Conservation (phyloP, 1,140 invertebrate species). For the Heterodera carotae region DNA sequence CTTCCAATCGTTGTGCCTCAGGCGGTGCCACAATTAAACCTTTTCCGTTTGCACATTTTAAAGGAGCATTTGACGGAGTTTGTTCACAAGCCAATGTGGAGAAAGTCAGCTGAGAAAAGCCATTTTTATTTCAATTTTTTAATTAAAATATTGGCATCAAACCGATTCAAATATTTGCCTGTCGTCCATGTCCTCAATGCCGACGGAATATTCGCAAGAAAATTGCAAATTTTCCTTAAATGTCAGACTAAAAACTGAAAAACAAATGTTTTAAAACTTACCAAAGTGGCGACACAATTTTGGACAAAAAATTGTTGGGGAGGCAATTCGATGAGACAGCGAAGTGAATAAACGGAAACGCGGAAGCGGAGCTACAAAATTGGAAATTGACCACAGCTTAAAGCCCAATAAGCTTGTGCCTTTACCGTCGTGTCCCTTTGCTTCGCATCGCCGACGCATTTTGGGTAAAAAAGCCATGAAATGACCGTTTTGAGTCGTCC, state of each 20-base stretch:
- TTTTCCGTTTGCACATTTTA: conserved; percentile 15
- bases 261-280: not conserved
- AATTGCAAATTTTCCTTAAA: conserved; percentile 40
- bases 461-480: conserved; percentile 48
- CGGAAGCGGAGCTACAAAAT: conserved; percentile 35
- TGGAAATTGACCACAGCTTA: too few species aligned
- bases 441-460: not conserved
- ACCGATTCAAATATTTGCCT: conserved; percentile 13
- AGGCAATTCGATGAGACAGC: conserved; percentile 35
- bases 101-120: conserved; percentile 40
- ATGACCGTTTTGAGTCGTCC: conserved; percentile 31
- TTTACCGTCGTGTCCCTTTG: not conserved
- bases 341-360: conserved; percentile 36
- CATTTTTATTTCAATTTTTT: conserved; percentile 19
- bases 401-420: not conserved
- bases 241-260: not conserved
- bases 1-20: not conserved
- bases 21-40: not conserved
- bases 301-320: conserved; percentile 38
- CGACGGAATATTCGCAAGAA: conserved; percentile 46
- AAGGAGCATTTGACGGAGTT: conserved; percentile 40
- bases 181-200: conserved; percentile 37
- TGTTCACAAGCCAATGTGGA: conserved; percentile 31
- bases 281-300: conserved; percentile 45
- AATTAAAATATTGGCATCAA: not conserved